Conservation (phyloP, 1,140 invertebrate species). For the Parasteatoda tepidariorum region DNA sequence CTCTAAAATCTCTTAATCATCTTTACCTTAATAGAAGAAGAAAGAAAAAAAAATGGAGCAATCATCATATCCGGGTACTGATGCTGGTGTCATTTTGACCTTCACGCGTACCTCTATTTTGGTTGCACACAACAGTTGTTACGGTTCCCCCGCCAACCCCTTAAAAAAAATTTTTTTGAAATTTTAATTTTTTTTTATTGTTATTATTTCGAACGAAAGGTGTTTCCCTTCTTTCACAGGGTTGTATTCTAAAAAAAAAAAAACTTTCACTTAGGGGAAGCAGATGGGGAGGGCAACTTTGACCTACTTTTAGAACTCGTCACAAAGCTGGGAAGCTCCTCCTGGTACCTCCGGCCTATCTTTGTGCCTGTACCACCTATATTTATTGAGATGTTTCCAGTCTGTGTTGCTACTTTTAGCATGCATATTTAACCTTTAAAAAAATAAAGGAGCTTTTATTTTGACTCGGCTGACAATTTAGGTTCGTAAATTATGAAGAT, state of each 20-base stretch:
- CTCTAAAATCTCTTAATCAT: too few relatives aligned
- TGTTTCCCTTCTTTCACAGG: not conserved
- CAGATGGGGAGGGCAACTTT: not conserved
- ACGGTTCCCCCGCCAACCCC: not conserved
- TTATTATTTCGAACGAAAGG: not conserved
- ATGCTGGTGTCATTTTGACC: not conserved
- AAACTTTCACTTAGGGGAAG: not conserved
- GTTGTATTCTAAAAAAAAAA: not conserved
- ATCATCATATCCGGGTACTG: not conserved
- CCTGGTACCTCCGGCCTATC: too few relatives aligned
- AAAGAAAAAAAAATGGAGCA: not conserved
- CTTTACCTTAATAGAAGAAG: too few relatives aligned
- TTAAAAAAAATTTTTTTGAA: too few relatives aligned
- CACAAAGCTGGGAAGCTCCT: not conserved
- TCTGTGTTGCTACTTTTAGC: too few relatives aligned
- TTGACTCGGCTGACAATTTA: too few relatives aligned
- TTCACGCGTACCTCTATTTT: not conserved
- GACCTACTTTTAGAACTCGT: not conserved
- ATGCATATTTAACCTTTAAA: too few relatives aligned
- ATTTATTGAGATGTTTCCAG: too few relatives aligned
- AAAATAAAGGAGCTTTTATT: too few relatives aligned
- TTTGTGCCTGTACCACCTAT: too few relatives aligned
- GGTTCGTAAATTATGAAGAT: too few relatives aligned
- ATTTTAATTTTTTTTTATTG: too few relatives aligned
- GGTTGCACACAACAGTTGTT: not conserved